Evolutionary conservation across 2,797 vertebrate genomes (phyloP).

Genomic region (Falco concolor): DNA sequence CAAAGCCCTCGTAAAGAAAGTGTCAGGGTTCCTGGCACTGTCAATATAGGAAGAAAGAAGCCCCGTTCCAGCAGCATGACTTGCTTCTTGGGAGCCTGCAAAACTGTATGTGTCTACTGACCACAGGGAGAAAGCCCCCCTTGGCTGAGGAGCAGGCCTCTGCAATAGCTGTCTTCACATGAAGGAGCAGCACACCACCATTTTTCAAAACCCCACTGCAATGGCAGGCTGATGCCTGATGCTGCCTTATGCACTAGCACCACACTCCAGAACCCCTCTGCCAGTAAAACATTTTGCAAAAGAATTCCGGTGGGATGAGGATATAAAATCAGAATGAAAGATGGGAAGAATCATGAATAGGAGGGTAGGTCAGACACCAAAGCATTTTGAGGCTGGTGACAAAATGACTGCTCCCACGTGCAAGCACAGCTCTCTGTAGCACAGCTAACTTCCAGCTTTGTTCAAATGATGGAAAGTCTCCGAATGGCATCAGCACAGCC

Average conservation of each 20-base stretch:
- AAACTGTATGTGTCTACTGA: not conserved
- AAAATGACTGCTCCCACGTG: conserved; percentile 25
- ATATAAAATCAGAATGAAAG: not conserved
- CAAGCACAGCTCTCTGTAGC: not conserved
- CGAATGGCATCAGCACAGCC: conserved; percentile 7
- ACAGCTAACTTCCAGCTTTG: conserved; percentile 13
- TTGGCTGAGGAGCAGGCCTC: not conserved
- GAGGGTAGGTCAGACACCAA: not conserved
- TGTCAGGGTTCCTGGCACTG: not conserved
- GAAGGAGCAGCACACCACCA: not conserved
- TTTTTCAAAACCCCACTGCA: not conserved
- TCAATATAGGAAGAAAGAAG: not conserved
- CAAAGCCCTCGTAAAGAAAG: not conserved
- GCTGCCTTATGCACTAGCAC: not conserved
- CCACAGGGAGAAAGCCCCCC: fast-evolving
- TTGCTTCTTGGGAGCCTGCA: not conserved
- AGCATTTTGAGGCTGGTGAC: not conserved
- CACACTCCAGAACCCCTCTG: not conserved
- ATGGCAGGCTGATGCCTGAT: not conserved
- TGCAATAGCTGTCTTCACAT: not conserved
- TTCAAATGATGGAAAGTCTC: not conserved
- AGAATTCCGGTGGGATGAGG: not conserved
- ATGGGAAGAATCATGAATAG: not conserved
- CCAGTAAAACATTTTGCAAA: not conserved
- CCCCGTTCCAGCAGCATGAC: not conserved